These are phyloP conservation scores for Tromatobia lineatoria DNA, from an alignment of 2,888 invertebrate genomes.

Conservation along the genomic window DNA sequence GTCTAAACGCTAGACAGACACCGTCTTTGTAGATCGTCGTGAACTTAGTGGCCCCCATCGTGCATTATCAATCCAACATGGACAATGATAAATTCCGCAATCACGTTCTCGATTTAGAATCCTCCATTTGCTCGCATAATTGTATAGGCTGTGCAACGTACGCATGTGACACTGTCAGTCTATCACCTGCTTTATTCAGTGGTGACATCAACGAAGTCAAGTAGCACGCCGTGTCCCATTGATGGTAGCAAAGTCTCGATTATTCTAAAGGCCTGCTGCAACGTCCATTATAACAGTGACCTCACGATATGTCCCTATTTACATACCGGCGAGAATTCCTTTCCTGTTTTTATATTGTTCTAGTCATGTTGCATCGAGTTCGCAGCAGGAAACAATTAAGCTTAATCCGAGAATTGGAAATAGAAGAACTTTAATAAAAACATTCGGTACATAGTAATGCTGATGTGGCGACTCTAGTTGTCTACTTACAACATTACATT, in stretches of 20 bases:
- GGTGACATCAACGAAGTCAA: conserved; percentile 80
- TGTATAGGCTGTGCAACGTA: background rate
- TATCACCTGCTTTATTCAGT: conserved; percentile 79
- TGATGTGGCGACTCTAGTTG: background rate
- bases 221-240: conserved; percentile 70
- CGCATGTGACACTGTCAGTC: conserved; percentile 69
- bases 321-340: conserved; percentile 70
- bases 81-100: conserved; percentile 57
- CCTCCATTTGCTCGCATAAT: background rate
- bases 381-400: background rate
- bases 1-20: conserved; percentile 31
- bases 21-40: conserved; percentile 15
- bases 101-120: conserved; percentile 35
- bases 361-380: conserved; percentile 11
- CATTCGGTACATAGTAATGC: background rate
- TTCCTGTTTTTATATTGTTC: conserved; percentile 57
- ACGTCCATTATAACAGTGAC: conserved; percentile 77
- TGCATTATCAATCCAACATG: conserved; percentile 39
- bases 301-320: conserved; percentile 75
- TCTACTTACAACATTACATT: background rate
- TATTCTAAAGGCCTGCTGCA: conserved; percentile 71
- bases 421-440: background rate
- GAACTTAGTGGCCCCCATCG: conserved; percentile 40
- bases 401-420: background rate
- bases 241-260: conserved; percentile 67